Base-by-base conservation (phyloP, 2,888 invertebrate genomes). In the Calameuta idolon region DNA sequence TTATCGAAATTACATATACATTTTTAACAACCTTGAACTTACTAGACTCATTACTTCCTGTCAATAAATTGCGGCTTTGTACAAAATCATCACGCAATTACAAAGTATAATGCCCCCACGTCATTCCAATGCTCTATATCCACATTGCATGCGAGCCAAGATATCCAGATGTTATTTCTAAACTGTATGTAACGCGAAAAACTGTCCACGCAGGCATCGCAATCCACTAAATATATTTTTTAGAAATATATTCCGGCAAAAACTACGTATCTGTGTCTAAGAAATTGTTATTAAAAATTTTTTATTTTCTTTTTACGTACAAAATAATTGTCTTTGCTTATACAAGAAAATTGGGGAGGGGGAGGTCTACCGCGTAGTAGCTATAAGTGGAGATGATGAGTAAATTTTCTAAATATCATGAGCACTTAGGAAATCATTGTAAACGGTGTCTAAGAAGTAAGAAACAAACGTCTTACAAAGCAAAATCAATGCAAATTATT, bases 61-160 rank as follows among this genome's bases (percentile, higher is more conserved):
- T 35, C 35, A 83, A 81, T 85, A 83, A 85, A 82, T 85, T 83
- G 85, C 85, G 83, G 81, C 80, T 85, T 85, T 79, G 69, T 79
- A 80, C 79, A 55, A 55, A 55, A 55, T 55, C 55, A 55, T 55
- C 23, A 23, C 55, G 80, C 76, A 79, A 85, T 85, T 85, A 81
- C 79, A 85, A 83, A 82, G 80, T 81, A 82, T 82, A 82, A 83
- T 83, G 55, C 55, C 55, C 23, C 23, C 55, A 55, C 23, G 55
- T 55, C 23, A 55, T 55, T 55, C 23, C 55, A 55, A 23, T 55
- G 55, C 23, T 23, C 23, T 55, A 55, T 15, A 55, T 23, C 55
- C 23, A 55, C 40, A 9, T 15, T 5, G 23, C 9, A 23, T 55
- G 40, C 23, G 40, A 55, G 40, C 40, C 40, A 55, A 23, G 40